Evolutionary conservation across 2,888 invertebrate genomes (phyloP), one percentile per base, ranked within the genome.

Genomic region (Coelopa pilipes): DNA sequence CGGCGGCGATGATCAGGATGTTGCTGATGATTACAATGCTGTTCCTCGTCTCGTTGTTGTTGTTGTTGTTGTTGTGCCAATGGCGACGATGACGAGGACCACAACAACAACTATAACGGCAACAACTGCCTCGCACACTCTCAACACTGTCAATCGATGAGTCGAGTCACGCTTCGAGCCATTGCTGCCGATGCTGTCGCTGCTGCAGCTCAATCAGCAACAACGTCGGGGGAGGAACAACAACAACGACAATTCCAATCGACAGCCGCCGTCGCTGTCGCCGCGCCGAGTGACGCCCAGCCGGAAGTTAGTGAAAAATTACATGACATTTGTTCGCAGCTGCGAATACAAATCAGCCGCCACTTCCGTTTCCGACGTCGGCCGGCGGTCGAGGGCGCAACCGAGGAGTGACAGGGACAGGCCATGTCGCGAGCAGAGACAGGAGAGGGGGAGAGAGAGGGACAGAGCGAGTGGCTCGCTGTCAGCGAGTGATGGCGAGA

Each of bases 251-350:
- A 68, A 53, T 72, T 24, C 66, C 50, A 21, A 57, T 49, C 21
- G 53, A 47, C 65, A 66, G 13, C 53, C n/a, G 45, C 62, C 57
- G 65, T 45, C 62, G 19, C 49, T 59, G 49, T 21, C 49, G 50
- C 17, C 69, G 34, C 47, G 34, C 72, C 72, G 60, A 72, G 69
- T 74, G 74, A 72, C 57, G 72, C 69, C 69, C 67, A 55, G 63
- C 68, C 70, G 72, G 72, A 76, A 77, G 77, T 76, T 73, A 78
- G 74, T 78, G 74, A 78, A 77, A 77, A 75, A 78, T 77, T 78
- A 73, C 75, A 73, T 75, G 74, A 75, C 76, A 77, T 78, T 78
- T 78, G 77, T 77, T 76, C 75, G 74, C 74, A 74, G 65, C 71
- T 72, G 75, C 70, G 73, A 67, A 74, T 75, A 63, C 72, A 63